Evolutionary conservation across 2,797 vertebrate species (phyloP), one percentile per base, ranked within the genome.

Genomic region (Poeciliopsis infans): DNA sequence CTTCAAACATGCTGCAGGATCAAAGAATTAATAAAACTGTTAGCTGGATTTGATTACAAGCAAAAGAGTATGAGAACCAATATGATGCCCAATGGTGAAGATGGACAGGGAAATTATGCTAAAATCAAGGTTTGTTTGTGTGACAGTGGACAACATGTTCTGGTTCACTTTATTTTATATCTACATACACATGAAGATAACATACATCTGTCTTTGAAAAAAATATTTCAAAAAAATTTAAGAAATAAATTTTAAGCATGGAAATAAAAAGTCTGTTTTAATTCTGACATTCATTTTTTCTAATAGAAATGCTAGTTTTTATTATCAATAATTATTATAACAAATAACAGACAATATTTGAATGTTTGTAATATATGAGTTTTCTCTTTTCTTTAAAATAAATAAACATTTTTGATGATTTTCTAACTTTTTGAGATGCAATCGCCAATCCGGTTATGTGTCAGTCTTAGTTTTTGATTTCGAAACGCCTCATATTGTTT

Each of bases 61-160:
- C 73, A 74, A 80, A 51, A 70, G 12, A 70, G 41, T 64, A 43
- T 57, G 59, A 80, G 49, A 2, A 64, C 20, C 53, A 75, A 53
- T 83, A 75, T 55, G 28, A 47, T 71, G 43, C 36, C 84, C 76
- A 84, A 57, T 78, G 76, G 31, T 79, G 55, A 76, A 2, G 53
- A 69, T 51, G 36, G 85, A 81, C 81, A 68, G 43, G 20, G n/a
- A 84, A 66, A 74, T 83, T 43, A 79, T 49, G 55, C 46, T 72
- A 82, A 76, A 79, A 78, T 74, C 23, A 49, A 79, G 25, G 5
- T 69, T 61, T 45, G 47, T 45, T 25, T 43, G 31, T 72, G 43
- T 61, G 78, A 83, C 64, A 25, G 64, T 41, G 20, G 64, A 25
- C 20, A 25, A 68, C 41, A 68, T 23, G 36, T 68, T 68, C n/a